phyloP scores from a whole-genome alignment of 2,797 vertebrate genomes.

The Rachycentron canadum region DNA sequence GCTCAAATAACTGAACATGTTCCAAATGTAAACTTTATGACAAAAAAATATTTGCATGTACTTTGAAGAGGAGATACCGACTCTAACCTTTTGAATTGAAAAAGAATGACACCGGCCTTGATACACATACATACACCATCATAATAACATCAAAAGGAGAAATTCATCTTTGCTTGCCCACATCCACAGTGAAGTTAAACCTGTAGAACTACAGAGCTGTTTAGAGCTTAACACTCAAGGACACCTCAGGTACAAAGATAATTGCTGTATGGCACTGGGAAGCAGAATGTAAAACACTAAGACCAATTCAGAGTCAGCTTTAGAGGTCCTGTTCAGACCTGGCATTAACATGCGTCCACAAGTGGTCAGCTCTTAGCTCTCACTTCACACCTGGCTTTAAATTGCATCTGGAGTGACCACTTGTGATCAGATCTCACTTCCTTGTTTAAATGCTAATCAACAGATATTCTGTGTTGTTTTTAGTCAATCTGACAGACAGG shows the following conservation, averaged over 20 bases:
- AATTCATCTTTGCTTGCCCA: background rate
- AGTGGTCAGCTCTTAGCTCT: no score
- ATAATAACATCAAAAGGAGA: background rate
- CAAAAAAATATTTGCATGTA: background rate
- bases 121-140: background rate
- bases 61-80: background rate
- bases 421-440: no score
- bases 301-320: background rate
- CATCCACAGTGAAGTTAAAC: conserved; percentile 5
- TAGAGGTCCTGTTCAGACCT: no score
- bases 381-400: no score
- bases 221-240: conserved; percentile 3
- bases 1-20: background rate
- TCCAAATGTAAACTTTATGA: background rate
- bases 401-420: no score
- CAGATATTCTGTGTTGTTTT: no score
- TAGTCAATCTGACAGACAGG: no score
- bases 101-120: background rate
- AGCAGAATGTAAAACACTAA: background rate
- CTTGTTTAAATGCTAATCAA: no score
- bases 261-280: background rate
- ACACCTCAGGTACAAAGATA: background rate
- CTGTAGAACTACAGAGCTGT: conserved; percentile 1
- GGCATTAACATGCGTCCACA: no score
- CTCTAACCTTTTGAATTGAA: background rate